A percentile compares a stretch with the other conserved stretches of the same genome.
These are phyloP conservation scores for Macropus fuliginosus DNA, from an alignment of 2,797 vertebrate genomes.

Conservation along the genomic window DNA sequence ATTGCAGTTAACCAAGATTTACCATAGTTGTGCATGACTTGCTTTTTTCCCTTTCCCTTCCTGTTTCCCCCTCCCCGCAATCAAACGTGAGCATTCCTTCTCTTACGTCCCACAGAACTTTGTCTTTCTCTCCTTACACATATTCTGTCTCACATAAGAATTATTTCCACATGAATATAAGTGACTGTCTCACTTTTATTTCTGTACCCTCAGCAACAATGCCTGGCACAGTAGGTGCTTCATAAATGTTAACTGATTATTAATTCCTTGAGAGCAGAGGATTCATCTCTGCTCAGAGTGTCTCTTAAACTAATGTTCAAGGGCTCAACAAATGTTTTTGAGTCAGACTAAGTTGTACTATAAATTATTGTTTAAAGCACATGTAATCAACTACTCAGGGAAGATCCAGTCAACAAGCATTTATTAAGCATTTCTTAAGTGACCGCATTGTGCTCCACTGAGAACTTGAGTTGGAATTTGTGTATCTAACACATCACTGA, in stretches of 20 bases:
- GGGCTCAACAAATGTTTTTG: neutral
- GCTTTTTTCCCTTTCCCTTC: neutral
- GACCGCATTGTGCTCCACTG: neutral
- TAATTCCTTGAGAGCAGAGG: neutral
- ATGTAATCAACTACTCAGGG: neutral
- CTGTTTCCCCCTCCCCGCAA: neutral
- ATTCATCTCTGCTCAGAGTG: no score
- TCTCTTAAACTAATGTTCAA: neutral
- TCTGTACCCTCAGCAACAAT: neutral
- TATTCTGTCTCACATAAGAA: neutral
- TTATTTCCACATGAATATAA: neutral
- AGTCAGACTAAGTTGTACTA: neutral
- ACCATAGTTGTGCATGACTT: neutral
- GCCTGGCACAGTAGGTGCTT: neutral
- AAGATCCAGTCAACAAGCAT: neutral
- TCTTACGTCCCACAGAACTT: neutral
- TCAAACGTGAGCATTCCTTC: neutral
- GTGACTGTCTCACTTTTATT: neutral
- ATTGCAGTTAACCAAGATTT: neutral
- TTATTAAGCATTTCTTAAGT: neutral
- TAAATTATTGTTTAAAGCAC: neutral
- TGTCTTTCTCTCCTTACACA: neutral
- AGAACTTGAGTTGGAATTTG: neutral
- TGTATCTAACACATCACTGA: neutral
- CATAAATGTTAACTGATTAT: neutral